phyloP scores from a whole-genome alignment of 2,888 invertebrate genomes.

The Psylliodes chrysocephalus region DNA sequence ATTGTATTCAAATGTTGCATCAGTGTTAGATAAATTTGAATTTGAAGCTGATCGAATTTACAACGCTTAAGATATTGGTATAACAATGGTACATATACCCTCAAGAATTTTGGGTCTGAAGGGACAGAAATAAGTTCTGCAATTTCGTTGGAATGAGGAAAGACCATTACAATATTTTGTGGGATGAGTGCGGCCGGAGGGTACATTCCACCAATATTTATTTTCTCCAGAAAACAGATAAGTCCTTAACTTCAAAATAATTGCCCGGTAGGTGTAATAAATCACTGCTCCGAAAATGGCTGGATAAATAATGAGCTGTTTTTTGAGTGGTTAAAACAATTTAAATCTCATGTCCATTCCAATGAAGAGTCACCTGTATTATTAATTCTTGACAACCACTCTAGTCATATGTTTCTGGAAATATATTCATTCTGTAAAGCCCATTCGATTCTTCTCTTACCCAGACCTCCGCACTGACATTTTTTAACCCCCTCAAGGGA shows the following conservation, averaged over 20 bases:
- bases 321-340: constrained; percentile 46
- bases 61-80: background rate
- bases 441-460: constrained; percentile 31
- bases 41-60: background rate
- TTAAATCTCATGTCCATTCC: constrained; percentile 23
- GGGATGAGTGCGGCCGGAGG: constrained; percentile 59
- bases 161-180: constrained; percentile 52
- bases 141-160: constrained; percentile 16
- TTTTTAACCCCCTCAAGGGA: constrained; percentile 35
- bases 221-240: constrained; percentile 62
- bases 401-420: constrained; percentile 29
- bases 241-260: constrained; percentile 58
- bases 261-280: constrained; percentile 59
- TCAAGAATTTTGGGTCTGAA: background rate
- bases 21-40: background rate
- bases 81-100: background rate
- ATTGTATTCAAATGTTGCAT: background rate
- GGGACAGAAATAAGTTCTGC: background rate
- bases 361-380: constrained; percentile 5
- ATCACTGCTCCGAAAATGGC: constrained; percentile 46
- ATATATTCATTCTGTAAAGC: constrained; percentile 35
- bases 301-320: constrained; percentile 50
- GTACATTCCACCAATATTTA: constrained; percentile 64
- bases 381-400: constrained; percentile 31
- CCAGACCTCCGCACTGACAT: constrained; percentile 35